phyloP scores from a whole-genome alignment of 2,888 invertebrate species.

The Rotaria macrura region DNA sequence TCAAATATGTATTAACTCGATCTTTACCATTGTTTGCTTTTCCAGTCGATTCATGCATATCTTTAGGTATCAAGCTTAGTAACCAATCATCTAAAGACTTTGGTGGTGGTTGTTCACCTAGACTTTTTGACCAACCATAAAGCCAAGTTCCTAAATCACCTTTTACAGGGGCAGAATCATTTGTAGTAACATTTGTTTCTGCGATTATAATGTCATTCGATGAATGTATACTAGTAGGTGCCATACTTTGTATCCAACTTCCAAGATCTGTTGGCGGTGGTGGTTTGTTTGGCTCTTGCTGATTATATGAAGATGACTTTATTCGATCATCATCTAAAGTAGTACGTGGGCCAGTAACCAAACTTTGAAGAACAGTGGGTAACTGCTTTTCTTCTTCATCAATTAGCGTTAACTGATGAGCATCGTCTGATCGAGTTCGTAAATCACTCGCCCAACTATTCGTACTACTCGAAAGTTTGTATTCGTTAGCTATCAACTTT shows the following conservation, averaged over 20 bases:
- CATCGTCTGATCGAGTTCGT: neutral
- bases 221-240: no score
- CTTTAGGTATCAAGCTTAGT: neutral
- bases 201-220: neutral
- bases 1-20: neutral
- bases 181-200: neutral
- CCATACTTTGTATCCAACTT: neutral
- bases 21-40: neutral
- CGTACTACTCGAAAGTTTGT: neutral
- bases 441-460: no score
- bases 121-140: neutral
- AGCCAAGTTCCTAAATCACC: neutral
- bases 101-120: neutral
- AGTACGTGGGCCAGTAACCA: neutral
- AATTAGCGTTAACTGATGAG: neutral
- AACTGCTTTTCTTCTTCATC: neutral
- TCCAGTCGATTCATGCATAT: neutral
- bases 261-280: neutral
- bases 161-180: neutral
- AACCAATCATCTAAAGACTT: neutral
- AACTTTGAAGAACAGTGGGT: neutral
- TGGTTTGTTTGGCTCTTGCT: neutral
- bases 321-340: neutral
- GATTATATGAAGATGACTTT: neutral
- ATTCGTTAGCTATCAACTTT: neutral